These are phyloP conservation scores for Sebastes fasciatus DNA, from an alignment of 2,113 vertebrate genomes.

Conservation along the genomic window DNA sequence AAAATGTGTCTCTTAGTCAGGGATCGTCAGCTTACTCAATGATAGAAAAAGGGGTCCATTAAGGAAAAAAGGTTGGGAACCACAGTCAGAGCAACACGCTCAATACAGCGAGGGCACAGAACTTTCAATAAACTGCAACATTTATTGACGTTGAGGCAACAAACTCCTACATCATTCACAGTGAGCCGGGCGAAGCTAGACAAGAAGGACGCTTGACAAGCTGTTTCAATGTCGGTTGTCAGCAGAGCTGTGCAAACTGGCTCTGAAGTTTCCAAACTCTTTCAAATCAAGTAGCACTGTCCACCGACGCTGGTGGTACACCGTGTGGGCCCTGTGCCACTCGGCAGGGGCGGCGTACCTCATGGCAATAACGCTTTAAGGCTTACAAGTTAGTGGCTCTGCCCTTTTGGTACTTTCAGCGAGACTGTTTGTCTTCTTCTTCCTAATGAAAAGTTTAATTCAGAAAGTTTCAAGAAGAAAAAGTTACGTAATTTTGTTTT, in stretches of 20 bases:
- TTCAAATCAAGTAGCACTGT: background rate
- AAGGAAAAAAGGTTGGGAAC: too few relatives aligned
- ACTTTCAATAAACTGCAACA: conserved; percentile 17
- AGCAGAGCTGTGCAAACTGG: background rate
- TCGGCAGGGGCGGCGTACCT: background rate
- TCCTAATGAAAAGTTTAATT: background rate
- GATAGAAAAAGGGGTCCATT: too few relatives aligned
- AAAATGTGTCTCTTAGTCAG: too few relatives aligned
- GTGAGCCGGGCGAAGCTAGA: background rate
- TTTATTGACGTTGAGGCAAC: conserved; percentile 24
- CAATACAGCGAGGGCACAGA: background rate
- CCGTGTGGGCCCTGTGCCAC: background rate
- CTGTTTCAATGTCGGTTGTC: background rate
- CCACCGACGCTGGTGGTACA: background rate
- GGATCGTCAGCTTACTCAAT: too few relatives aligned
- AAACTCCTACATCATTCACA: conserved; percentile 12
- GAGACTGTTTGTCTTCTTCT: background rate
- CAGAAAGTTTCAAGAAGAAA: background rate
- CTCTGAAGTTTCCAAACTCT: background rate
- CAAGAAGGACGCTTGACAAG: conserved; percentile 1
- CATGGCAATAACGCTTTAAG: background rate
- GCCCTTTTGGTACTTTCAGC: background rate
- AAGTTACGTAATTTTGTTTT: background rate
- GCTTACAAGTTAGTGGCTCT: background rate
- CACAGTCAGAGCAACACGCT: background rate